Conservation (phyloP, 1,140 invertebrate genomes). For the Diprion similis region DNA sequence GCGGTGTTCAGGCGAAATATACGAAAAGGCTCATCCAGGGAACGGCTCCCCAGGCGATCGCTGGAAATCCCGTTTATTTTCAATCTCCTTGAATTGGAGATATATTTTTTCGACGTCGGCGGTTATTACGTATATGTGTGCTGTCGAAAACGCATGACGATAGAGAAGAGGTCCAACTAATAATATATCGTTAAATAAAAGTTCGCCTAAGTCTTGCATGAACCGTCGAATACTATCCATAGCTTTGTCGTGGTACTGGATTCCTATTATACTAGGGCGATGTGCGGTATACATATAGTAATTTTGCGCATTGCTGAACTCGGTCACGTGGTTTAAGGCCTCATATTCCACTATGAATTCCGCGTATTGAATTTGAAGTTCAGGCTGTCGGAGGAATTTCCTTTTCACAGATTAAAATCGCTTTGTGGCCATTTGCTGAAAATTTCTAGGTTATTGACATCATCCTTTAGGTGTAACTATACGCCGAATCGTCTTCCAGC, state of each 20-base stretch:
- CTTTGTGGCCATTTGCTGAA: no score
- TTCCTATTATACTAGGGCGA: slow-evolving; percentile 28
- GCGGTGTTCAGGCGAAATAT: slow-evolving; percentile 30
- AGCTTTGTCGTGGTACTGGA: slow-evolving; percentile 30
- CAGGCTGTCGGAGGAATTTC: slow-evolving; percentile 13
- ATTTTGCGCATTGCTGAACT: not conserved
- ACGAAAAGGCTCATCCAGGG: slow-evolving; percentile 9
- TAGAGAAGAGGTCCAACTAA: slow-evolving; percentile 37
- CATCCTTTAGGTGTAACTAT: no score
- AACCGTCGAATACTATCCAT: slow-evolving; percentile 42
- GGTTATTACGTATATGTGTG: slow-evolving; percentile 38
- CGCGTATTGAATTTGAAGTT: slow-evolving; percentile 34
- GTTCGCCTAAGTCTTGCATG: slow-evolving; percentile 27
- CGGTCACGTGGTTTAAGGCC: slow-evolving; percentile 21
- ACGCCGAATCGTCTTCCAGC: no score
- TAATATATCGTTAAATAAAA: slow-evolving; percentile 37
- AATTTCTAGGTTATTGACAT: no score
- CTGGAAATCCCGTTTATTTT: slow-evolving; percentile 22
- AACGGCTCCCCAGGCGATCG: slow-evolving; percentile 30
- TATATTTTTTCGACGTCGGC: slow-evolving; percentile 56
- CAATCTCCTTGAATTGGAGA: slow-evolving; percentile 33
- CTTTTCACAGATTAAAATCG: no score
- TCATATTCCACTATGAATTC: slow-evolving; percentile 43
- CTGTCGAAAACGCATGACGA: slow-evolving; percentile 40
- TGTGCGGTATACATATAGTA: slow-evolving; percentile 25